phyloP scores from a whole-genome alignment of 2,888 invertebrate species.

The Drosophila merina region DNA sequence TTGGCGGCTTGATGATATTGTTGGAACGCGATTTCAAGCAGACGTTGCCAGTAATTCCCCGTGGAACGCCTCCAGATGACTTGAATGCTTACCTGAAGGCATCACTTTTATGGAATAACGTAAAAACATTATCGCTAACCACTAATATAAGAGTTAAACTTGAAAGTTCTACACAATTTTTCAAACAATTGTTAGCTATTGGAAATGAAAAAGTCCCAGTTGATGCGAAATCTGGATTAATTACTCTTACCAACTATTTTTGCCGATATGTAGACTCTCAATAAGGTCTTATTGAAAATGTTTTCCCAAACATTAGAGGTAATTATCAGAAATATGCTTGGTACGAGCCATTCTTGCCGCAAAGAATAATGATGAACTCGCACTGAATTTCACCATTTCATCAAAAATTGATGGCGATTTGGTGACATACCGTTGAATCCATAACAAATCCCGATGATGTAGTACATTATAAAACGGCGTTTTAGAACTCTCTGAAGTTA shows the following conservation, averaged over 20 bases:
- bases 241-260: neutral
- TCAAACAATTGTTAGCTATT: no score
- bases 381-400: slow-evolving; percentile 10
- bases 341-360: slow-evolving; percentile 15
- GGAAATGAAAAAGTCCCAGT: no score
- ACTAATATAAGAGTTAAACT: no score
- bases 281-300: slow-evolving; percentile 1
- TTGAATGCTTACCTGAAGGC: no score
- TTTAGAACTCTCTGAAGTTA: neutral
- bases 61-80: no score
- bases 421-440: slow-evolving; percentile 1
- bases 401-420: slow-evolving; percentile 10
- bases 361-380: slow-evolving; percentile 13
- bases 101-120: no score
- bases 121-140: no score
- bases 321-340: neutral
- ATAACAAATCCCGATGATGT: slow-evolving; percentile 3
- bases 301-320: slow-evolving; percentile 10
- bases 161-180: no score
- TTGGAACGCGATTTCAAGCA: no score
- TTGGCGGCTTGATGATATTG: no score
- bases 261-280: neutral
- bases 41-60: no score
- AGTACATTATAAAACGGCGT: neutral
- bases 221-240: no score